A percentile compares a stretch with the other conserved stretches of the same genome.
These are phyloP conservation scores for Heliconius hermathena DNA, from an alignment of 1,140 invertebrate genomes.

Conservation along the genomic window DNA sequence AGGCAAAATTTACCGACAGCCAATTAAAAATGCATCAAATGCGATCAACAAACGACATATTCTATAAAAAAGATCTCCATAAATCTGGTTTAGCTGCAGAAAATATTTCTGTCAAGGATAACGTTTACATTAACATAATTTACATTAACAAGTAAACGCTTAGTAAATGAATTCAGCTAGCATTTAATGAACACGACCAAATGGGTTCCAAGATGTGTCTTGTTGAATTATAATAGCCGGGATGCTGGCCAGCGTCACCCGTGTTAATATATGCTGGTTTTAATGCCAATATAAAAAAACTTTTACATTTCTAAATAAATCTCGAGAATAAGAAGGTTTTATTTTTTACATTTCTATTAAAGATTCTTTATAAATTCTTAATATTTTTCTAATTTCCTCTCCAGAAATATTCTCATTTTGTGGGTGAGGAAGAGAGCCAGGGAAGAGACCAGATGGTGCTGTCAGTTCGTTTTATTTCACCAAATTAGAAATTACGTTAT, in stretches of 20 bases:
- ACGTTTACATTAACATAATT: slow-evolving; percentile 43
- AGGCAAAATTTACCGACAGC: neutral
- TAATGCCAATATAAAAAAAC: slow-evolving; percentile 62
- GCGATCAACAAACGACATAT: slow-evolving; percentile 8
- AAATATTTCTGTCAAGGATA: slow-evolving; percentile 44
- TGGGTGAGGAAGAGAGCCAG: neutral
- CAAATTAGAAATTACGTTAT: too few relatives aligned
- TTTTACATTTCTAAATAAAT: slow-evolving; percentile 40
- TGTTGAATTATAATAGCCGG: slow-evolving; percentile 63
- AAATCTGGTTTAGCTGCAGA: slow-evolving; percentile 29
- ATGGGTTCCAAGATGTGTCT: slow-evolving; percentile 52
- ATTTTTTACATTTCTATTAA: neutral
- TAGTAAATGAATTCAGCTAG: slow-evolving; percentile 41
- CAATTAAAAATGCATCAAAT: slow-evolving; percentile 21
- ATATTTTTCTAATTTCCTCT: neutral
- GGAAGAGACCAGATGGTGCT: too few relatives aligned
- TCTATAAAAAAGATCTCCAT: slow-evolving; percentile 25
- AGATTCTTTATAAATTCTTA: neutral
- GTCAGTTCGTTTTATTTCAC: too few relatives aligned
- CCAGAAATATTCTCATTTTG: neutral
- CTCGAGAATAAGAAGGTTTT: neutral
- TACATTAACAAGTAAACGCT: slow-evolving; percentile 37
- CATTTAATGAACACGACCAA: slow-evolving; percentile 48
- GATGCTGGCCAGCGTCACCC: slow-evolving; percentile 51
- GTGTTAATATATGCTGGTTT: slow-evolving; percentile 40